Base-by-base conservation (phyloP, 2,888 invertebrate species). In the Cremastinae sp. region DNA sequence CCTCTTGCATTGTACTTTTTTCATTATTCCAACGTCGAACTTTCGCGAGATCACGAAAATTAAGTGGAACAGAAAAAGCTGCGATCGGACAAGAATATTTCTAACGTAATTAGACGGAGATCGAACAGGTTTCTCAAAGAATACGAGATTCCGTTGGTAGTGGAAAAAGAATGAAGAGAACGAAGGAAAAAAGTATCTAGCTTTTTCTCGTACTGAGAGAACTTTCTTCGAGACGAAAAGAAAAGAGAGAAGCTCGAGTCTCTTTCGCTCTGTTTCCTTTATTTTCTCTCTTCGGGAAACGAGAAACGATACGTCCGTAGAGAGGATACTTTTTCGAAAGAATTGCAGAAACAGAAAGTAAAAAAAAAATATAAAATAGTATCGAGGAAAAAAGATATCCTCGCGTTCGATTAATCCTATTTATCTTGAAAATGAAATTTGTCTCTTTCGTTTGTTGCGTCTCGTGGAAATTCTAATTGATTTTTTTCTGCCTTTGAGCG, bases 341-440 rank as follows among this genome's bases (percentile, higher is more conserved):
- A 8, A 1, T 12, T 18, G 45, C 16, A 56, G 18, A 16, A 14
- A 56, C 43, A 51, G 22, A 51, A 14, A 41, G 39, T 12, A 65
- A n/a, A n/a, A n/a, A 2, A 5, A 28, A 28, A 28, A 28, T 28
- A 28, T 2, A 28, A 28, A 28, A 28, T 28, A 3, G 28, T 3
- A 28, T 28, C 28, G 28, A 28, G 28, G 14, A 65, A 10, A 22
- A 14, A 39, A 55, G 53, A 37, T 28, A 43, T 66, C 55, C 49
- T 39, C 56, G 4, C 7, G 22, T 58, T 61, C 47, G 65, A 75
- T 74, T 78, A 73, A 61, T 70, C 58, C 58, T 51, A 70, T 73
- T 62, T 51, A 75, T 74, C 47, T 12, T 39, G 22, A 49, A 22
- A n/a, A 49, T 56, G 45, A 22, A 66, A 39, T 64, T 14, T 12